These are phyloP conservation scores for Sternotherus odoratus DNA, from an alignment of 2,797 vertebrate genomes.

Conservation along the genomic window DNA sequence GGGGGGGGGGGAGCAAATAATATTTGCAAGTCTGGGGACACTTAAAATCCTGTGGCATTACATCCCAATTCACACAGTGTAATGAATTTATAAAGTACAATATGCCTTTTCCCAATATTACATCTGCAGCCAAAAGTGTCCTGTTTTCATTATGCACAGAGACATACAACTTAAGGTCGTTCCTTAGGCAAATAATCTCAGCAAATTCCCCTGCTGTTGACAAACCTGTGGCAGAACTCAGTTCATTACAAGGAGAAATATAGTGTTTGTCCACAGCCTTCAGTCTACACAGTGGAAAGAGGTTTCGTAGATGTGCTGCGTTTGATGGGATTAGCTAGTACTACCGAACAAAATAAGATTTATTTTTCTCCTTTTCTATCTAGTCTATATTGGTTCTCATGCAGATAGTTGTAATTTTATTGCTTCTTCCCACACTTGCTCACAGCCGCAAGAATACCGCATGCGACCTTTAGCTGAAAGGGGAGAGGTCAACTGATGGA, in stretches of 20 bases:
- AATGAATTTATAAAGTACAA: background rate
- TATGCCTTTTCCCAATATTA: background rate
- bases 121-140: background rate
- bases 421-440: background rate
- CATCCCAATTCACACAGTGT: background rate
- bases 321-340: background rate
- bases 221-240: background rate
- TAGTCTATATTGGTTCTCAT: background rate
- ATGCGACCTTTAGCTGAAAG: background rate
- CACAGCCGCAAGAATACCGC: background rate
- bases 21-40: background rate
- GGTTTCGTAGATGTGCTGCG: background rate
- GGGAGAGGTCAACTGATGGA: background rate
- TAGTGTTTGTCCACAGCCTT: background rate
- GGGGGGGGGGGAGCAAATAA: background rate
- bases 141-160: background rate
- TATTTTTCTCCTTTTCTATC: background rate
- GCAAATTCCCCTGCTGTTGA: background rate
- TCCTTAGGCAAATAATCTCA: background rate
- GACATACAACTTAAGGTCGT: background rate
- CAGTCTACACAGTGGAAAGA: background rate
- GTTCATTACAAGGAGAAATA: background rate
- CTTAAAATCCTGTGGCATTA: background rate
- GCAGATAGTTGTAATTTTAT: background rate
- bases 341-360: background rate